A percentile compares a stretch with the other conserved stretches of the same genome.
Conservation (phyloP, 2,797 vertebrate genomes). For the Lepilemur septentrionalis region DNA sequence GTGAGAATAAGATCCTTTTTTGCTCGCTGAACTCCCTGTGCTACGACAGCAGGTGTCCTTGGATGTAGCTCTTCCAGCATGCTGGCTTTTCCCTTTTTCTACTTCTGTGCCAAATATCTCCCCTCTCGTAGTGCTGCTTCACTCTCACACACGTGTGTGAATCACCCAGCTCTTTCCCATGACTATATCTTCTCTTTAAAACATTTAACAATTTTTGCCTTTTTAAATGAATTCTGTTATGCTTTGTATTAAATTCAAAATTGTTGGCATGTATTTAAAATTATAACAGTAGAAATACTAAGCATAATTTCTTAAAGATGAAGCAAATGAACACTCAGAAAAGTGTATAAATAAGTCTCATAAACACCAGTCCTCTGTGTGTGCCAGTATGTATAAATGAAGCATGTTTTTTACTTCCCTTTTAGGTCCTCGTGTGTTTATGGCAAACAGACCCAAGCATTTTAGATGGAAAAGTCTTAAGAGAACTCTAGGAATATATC, state of each 20-base stretch:
- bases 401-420: background rate
- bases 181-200: constrained; percentile 7
- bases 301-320: constrained; percentile 24
- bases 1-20: background rate
- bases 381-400: constrained; percentile 19
- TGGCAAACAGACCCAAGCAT: background rate
- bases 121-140: background rate
- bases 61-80: background rate
- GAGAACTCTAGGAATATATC: background rate
- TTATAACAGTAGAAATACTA: background rate
- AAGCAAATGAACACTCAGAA: background rate
- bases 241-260: constrained; percentile 33
- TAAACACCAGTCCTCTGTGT: background rate
- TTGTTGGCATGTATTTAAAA: background rate
- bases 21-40: background rate
- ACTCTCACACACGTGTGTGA: background rate
- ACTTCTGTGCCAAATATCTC: background rate
- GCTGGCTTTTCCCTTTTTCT: background rate
- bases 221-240: background rate
- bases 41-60: background rate
- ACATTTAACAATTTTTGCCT: background rate
- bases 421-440: constrained; percentile 4
- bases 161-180: background rate
- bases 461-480: background rate
- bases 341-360: background rate